These are phyloP conservation scores for Drosophila miranda DNA, from an alignment of 1,140 invertebrate species.

Conservation along the genomic window DNA sequence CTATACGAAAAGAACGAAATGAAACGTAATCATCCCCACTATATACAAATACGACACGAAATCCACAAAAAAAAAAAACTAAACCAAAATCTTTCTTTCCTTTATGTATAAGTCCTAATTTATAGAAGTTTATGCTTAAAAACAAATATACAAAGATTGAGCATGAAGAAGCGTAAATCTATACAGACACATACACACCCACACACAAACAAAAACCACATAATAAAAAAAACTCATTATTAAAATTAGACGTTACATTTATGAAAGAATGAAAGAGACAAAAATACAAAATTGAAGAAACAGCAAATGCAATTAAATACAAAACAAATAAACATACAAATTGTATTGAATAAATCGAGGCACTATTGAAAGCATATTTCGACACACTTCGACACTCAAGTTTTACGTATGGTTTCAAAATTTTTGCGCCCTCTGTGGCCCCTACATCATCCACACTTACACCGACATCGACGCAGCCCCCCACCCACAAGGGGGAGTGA, in stretches of 20 bases:
- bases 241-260: slow-evolving; percentile 81
- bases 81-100: slow-evolving; percentile 75
- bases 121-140: slow-evolving; percentile 48
- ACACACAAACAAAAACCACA: slow-evolving; percentile 44
- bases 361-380: slow-evolving; percentile 21
- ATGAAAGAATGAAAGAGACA: slow-evolving; percentile 75
- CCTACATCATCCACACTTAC: slow-evolving; percentile 6
- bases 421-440: slow-evolving; percentile 35
- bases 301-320: slow-evolving; percentile 81
- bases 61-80: slow-evolving; percentile 36
- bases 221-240: slow-evolving; percentile 63
- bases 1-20: slow-evolving; percentile 51
- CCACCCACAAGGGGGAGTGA: too few species aligned
- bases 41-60: slow-evolving; percentile 64
- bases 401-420: slow-evolving; percentile 72
- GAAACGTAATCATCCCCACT: slow-evolving; percentile 73
- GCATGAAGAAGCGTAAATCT: slow-evolving; percentile 33
- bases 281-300: slow-evolving; percentile 57
- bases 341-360: slow-evolving; percentile 50
- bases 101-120: slow-evolving; percentile 74
- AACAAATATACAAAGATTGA: slow-evolving; percentile 30
- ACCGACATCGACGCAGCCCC: too few species aligned
- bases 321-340: slow-evolving; percentile 63
- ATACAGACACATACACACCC: slow-evolving; percentile 48
- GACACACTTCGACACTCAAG: slow-evolving; percentile 37